phyloP scores from a whole-genome alignment of 2,797 vertebrate genomes.

The Gymnothorax javanicus region DNA sequence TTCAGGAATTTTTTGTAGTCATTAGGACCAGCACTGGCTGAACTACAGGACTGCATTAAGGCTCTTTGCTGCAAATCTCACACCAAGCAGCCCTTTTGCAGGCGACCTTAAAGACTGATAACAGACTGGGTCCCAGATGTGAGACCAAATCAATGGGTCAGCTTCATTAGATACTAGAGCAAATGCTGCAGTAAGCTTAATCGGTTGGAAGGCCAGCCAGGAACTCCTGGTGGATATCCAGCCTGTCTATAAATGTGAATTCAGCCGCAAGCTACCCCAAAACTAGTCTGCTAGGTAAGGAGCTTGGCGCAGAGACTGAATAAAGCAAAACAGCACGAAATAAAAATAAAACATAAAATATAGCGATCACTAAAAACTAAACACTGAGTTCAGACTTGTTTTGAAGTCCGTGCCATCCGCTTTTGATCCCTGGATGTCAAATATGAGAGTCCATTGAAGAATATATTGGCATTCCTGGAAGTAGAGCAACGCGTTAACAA shows the following conservation, averaged over 20 bases:
- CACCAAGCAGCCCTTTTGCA: neutral
- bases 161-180: neutral
- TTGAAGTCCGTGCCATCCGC: neutral
- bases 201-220: neutral
- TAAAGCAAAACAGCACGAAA: neutral
- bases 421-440: neutral
- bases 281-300: neutral
- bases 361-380: neutral
- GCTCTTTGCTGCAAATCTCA: neutral
- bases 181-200: neutral
- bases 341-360: neutral
- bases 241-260: neutral
- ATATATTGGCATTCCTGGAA: neutral
- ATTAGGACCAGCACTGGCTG: neutral
- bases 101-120: neutral
- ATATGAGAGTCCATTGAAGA: neutral
- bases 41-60: neutral
- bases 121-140: neutral
- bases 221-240: neutral
- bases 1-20: neutral
- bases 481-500: neutral
- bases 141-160: constrained; percentile 11
- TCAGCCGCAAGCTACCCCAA: neutral
- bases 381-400: neutral
- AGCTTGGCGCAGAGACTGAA: neutral